Evolutionary conservation across 2,888 invertebrate species (phyloP).

Genomic region (Germaria angustata): DNA sequence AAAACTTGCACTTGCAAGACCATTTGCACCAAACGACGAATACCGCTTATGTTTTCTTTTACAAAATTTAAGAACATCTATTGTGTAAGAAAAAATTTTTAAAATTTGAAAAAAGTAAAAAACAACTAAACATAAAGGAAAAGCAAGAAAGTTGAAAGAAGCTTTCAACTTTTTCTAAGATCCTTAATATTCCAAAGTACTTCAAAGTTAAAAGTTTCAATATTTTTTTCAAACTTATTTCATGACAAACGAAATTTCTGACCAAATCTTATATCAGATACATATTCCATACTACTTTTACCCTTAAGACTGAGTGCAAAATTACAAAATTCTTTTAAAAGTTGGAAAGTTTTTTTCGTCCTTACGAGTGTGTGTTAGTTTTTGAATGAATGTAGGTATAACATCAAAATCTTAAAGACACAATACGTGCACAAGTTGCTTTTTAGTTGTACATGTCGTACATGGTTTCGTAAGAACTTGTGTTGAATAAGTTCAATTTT

Average conservation of each 20-base stretch:
- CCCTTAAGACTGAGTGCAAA: background rate
- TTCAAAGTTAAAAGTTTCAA: background rate
- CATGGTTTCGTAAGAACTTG: slow-evolving; percentile 17
- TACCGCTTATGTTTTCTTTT: too few relatives aligned
- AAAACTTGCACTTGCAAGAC: too few relatives aligned
- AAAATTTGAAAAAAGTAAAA: background rate
- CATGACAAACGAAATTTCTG: background rate
- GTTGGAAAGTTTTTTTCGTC: background rate
- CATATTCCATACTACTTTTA: background rate
- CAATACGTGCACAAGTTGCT: slow-evolving; percentile 52
- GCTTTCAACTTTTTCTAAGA: background rate
- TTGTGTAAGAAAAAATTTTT: background rate
- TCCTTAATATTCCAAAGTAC: background rate
- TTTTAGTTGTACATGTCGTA: slow-evolving; percentile 45
- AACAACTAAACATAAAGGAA: too few relatives aligned
- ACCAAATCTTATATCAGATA: background rate
- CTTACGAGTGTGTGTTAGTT: too few relatives aligned
- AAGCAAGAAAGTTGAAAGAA: too few relatives aligned
- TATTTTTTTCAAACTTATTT: background rate
- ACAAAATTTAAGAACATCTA: too few relatives aligned
- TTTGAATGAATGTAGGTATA: background rate
- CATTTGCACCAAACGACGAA: too few relatives aligned
- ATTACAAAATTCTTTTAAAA: background rate
- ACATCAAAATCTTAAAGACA: background rate
- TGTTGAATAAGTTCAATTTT: slow-evolving; percentile 17